These are phyloP conservation scores for Lacerta viridis DNA, from an alignment of 2,797 vertebrate genomes.

Conservation along the genomic window DNA sequence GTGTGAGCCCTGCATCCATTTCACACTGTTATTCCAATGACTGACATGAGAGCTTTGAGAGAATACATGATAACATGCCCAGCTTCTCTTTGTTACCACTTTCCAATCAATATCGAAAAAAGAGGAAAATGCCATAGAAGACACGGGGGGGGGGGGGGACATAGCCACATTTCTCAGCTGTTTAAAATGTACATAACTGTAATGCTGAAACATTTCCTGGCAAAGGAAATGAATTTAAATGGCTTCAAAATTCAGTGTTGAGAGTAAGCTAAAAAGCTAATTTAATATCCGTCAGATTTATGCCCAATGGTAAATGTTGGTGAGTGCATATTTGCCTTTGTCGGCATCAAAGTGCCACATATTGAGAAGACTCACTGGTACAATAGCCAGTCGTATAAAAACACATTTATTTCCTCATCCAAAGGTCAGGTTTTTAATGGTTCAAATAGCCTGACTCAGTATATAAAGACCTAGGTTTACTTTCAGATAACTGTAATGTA, in stretches of 20 bases:
- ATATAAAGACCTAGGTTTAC: neutral
- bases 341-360: neutral
- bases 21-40: constrained; percentile 66
- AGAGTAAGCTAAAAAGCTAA: neutral
- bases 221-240: constrained; percentile 1
- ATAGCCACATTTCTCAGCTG: neutral
- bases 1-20: constrained; percentile 72
- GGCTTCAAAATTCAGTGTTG: neutral
- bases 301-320: neutral
- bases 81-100: constrained; percentile 65
- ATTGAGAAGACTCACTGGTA: neutral
- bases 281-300: neutral
- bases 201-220: neutral
- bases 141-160: neutral
- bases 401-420: neutral
- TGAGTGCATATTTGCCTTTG: neutral
- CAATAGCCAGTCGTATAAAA: neutral
- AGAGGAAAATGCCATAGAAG: constrained; percentile 39
- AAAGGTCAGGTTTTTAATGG: neutral
- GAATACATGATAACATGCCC: constrained; percentile 65
- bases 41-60: constrained; percentile 70
- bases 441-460: neutral
- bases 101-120: constrained; percentile 47
- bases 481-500: neutral
- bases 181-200: neutral